Conservation (phyloP, 2,113 vertebrate species). For the Muscicapa adusta region DNA sequence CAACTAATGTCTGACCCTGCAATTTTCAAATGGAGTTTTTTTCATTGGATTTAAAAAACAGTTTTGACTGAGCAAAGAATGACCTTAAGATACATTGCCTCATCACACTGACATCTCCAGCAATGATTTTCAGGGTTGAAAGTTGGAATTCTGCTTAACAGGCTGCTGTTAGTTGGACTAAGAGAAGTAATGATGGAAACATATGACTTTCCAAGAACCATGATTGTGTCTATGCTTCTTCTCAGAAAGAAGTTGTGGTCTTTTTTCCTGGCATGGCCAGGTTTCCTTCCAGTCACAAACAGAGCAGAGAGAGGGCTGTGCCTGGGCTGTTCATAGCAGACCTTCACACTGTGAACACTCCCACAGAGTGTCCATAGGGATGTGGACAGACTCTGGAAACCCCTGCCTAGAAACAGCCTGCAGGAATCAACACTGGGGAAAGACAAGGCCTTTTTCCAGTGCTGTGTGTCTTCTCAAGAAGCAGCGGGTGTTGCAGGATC, state of each 20-base stretch:
- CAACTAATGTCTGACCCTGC: not conserved
- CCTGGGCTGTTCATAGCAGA: rapidly evolving
- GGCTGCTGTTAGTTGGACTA: not conserved
- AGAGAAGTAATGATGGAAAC: not conserved
- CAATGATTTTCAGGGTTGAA: not conserved
- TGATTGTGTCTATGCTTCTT: not conserved
- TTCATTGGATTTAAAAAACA: not conserved
- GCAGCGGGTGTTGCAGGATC: not conserved
- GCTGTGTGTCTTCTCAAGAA: not conserved
- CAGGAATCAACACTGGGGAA: not conserved
- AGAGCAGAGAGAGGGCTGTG: not conserved
- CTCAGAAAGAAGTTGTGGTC: not conserved
- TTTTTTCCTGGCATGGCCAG: not conserved
- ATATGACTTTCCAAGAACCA: not conserved
- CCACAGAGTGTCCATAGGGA: not conserved
- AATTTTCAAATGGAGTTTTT: not conserved
- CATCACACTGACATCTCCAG: not conserved
- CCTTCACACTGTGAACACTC: not conserved
- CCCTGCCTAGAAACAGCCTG: not conserved
- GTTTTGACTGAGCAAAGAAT: not conserved
- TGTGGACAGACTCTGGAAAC: not conserved
- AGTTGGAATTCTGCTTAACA: not conserved
- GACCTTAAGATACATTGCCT: not conserved
- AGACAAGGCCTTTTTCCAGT: not conserved
- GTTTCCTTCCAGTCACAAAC: not conserved